A percentile compares a stretch with the other conserved stretches of the same genome.
phyloP scores from a whole-genome alignment of 92 coral and sea anemone species.

The Actinernus sp. region DNA sequence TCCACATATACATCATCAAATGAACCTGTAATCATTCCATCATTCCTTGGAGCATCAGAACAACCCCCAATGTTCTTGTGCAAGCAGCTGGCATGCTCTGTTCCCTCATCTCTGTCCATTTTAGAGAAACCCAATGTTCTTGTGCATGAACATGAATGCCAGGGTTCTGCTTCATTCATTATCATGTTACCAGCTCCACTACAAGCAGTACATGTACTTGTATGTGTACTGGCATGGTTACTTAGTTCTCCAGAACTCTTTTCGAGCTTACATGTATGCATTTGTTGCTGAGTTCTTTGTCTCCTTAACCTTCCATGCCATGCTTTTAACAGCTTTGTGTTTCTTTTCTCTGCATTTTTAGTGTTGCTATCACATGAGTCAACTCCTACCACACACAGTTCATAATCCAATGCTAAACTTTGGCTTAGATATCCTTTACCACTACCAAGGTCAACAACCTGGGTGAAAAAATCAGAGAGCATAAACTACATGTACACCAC shows the following conservation, averaged over 20 bases:
- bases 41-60: not conserved
- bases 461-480: not conserved
- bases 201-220: not conserved
- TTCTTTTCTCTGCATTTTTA: conserved; percentile 76
- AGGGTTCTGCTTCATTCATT: no score
- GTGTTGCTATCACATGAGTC: conserved; percentile 79
- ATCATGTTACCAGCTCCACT: no score
- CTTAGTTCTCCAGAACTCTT: not conserved
- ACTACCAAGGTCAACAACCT: conserved; percentile 91
- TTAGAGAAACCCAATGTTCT: no score
- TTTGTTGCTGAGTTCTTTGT: not conserved
- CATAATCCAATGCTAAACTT: conserved; percentile 66
- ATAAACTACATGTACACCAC: no score
- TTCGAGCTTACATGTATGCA: not conserved
- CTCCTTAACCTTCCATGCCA: conserved; percentile 34
- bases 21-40: not conserved
- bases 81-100: no score
- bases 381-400: conserved; percentile 70
- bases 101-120: not conserved
- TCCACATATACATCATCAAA: not conserved
- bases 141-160: no score
- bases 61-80: no score
- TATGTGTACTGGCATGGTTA: not conserved
- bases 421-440: conserved; percentile 93
- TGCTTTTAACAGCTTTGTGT: conserved; percentile 61